Percentiles rank a stretch among this genome's conserved stretches.
Evolutionary conservation across 2,797 vertebrate genomes (phyloP).

Genomic region (Rhynchonycteris naso): DNA sequence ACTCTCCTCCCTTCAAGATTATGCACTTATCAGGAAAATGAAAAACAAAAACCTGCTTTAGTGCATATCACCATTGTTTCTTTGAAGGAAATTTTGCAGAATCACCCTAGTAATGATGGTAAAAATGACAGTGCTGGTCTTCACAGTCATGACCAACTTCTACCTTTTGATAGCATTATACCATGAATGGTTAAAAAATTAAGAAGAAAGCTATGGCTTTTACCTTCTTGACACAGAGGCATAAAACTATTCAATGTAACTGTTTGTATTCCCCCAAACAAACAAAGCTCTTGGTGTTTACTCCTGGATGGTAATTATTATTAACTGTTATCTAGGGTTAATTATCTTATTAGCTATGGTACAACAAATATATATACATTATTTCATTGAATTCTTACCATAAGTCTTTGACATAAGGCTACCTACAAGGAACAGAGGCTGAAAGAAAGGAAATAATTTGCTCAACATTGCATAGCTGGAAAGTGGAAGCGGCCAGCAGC

Average conservation of each 20-base stretch:
- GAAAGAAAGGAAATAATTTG: neutral
- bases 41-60: neutral
- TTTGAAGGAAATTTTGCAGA: conserved; percentile 7
- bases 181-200: neutral
- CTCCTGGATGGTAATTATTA: conserved; percentile 28
- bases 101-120: neutral
- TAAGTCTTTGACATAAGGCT: neutral
- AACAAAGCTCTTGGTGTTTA: conserved; percentile 13
- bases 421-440: neutral
- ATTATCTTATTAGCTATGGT: neutral
- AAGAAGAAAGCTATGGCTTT: conserved; percentile 12
- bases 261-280: neutral
- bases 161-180: neutral
- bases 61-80: neutral
- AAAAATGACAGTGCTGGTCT: neutral
- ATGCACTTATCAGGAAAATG: neutral
- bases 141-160: neutral
- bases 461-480: neutral
- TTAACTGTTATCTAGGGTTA: conserved; percentile 20
- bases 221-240: neutral
- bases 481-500: neutral
- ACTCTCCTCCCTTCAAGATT: neutral
- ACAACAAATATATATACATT: neutral
- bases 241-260: conserved; percentile 44
- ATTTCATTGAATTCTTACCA: neutral